Conservation (phyloP, 1,140 invertebrate genomes). For the Trichonephila inaurata region DNA sequence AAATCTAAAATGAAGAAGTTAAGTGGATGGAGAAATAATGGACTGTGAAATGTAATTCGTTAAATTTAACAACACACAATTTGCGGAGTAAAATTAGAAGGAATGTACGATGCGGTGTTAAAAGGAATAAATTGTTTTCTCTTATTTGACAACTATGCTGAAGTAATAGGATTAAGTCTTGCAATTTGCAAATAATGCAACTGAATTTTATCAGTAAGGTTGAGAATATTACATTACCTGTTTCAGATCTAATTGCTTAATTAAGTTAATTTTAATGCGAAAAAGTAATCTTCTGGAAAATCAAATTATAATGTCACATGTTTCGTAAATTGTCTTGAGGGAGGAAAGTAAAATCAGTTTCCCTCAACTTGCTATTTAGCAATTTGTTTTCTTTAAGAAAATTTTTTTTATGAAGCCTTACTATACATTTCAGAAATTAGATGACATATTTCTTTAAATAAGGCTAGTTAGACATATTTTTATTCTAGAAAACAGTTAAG, state of each 20-base stretch:
- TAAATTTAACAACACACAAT: neutral
- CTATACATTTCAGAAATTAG: neutral
- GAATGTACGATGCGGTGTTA: neutral
- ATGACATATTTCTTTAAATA: neutral
- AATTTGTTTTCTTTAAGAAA: neutral
- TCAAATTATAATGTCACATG: neutral
- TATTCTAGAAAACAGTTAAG: too few relatives aligned
- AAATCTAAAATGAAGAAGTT: too few relatives aligned
- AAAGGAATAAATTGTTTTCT: neutral
- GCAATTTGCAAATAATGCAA: neutral
- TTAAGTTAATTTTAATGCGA: neutral
- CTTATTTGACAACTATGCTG: neutral
- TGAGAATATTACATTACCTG: neutral
- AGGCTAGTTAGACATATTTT: too few relatives aligned
- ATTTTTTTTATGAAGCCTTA: neutral
- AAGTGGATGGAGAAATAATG: too few relatives aligned
- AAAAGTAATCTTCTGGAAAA: constrained; percentile 5
- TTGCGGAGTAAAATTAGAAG: neutral
- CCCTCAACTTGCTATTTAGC: neutral
- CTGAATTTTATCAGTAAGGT: neutral
- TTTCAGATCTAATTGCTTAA: neutral
- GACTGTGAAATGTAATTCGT: neutral
- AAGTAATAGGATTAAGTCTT: neutral
- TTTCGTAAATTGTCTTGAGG: neutral
- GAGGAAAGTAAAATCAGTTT: neutral